Evolutionary conservation across 2,888 invertebrate species (phyloP).

Genomic region (Amorpha juglandis): DNA sequence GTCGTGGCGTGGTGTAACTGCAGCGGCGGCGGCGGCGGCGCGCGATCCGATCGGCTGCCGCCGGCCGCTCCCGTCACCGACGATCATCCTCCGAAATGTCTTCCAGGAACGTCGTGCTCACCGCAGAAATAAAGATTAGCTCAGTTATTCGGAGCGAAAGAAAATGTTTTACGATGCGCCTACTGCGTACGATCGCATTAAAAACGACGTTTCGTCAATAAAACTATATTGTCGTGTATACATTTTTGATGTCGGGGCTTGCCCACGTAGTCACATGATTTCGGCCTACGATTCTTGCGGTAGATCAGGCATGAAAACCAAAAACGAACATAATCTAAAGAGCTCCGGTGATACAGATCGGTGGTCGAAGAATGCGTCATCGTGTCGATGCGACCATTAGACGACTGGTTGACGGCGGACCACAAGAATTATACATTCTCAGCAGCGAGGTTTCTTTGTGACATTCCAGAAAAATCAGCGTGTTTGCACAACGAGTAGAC

Average conservation of each 20-base stretch:
- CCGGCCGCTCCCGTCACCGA: conserved; percentile 36
- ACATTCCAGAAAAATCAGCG: conserved; percentile 26
- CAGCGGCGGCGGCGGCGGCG: conserved; percentile 48
- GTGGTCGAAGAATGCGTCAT: not conserved
- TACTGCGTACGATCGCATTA: conserved; percentile 58
- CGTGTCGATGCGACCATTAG: conserved; percentile 6
- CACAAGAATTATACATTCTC: conserved; percentile 1
- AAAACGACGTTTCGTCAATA: conserved; percentile 58
- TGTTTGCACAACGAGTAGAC: conserved; percentile 59
- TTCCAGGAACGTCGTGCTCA: conserved; percentile 62
- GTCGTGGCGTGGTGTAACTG: conserved; percentile 38
- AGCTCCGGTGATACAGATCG: not conserved
- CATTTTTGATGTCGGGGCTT: conserved; percentile 54
- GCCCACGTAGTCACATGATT: conserved; percentile 66
- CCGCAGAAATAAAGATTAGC: conserved; percentile 61
- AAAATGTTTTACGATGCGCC: conserved; percentile 72
- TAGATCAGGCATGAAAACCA: conserved; percentile 30
- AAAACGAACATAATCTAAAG: not conserved
- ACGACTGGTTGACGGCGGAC: not conserved
- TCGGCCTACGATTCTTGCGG: conserved; percentile 39
- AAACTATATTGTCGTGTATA: conserved; percentile 61
- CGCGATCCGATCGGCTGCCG: conserved; percentile 32
- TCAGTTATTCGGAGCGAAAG: conserved; percentile 51
- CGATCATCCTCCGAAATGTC: conserved; percentile 43
- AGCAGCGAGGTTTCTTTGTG: conserved; percentile 27